A percentile compares a stretch with the other conserved stretches of the same genome.
phyloP scores from a whole-genome alignment of 2,888 invertebrate genomes.

The Glyphotaelius pellucidus region DNA sequence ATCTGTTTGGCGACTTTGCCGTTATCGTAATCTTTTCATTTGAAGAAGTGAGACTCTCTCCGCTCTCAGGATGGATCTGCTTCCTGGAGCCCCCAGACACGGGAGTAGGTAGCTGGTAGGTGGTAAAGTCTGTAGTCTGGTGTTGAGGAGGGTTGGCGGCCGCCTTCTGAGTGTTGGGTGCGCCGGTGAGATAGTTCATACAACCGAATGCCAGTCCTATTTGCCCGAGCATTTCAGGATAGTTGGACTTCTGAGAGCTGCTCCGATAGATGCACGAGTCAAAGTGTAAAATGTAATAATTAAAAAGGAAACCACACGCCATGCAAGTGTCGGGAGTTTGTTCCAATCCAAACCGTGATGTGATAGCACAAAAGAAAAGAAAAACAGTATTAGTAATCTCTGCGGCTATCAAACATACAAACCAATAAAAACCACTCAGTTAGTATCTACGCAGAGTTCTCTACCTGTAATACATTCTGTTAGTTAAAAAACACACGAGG shows the following conservation, averaged over 20 bases:
- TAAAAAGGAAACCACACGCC: slow-evolving; percentile 21
- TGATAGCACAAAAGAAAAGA: slow-evolving; percentile 70
- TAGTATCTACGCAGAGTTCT: background rate
- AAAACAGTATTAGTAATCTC: slow-evolving; percentile 46
- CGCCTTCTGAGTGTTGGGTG: background rate
- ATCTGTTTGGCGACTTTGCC: slow-evolving; percentile 72
- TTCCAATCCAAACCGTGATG: slow-evolving; percentile 68
- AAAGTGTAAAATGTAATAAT: slow-evolving; percentile 10
- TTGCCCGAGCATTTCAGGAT: slow-evolving; percentile 77
- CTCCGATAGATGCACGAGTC: background rate
- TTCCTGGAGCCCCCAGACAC: slow-evolving; percentile 71
- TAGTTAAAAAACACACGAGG: background rate
- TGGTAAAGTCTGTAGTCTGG: slow-evolving; percentile 67
- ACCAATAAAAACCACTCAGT: background rate
- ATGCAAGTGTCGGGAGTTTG: slow-evolving; percentile 34
- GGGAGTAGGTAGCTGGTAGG: slow-evolving; percentile 63
- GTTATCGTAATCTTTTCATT: slow-evolving; percentile 70
- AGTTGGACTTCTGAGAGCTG: slow-evolving; percentile 77
- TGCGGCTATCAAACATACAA: slow-evolving; percentile 5
- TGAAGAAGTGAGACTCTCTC: slow-evolving; percentile 69
- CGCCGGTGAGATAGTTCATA: slow-evolving; percentile 75
- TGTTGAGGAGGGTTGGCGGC: slow-evolving; percentile 67
- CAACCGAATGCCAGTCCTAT: slow-evolving; percentile 77
- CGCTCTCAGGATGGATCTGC: slow-evolving; percentile 74
- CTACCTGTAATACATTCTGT: background rate